These are phyloP conservation scores for Hemichromis elongatus DNA, from an alignment of 2,113 vertebrate genomes.

Conservation along the genomic window DNA sequence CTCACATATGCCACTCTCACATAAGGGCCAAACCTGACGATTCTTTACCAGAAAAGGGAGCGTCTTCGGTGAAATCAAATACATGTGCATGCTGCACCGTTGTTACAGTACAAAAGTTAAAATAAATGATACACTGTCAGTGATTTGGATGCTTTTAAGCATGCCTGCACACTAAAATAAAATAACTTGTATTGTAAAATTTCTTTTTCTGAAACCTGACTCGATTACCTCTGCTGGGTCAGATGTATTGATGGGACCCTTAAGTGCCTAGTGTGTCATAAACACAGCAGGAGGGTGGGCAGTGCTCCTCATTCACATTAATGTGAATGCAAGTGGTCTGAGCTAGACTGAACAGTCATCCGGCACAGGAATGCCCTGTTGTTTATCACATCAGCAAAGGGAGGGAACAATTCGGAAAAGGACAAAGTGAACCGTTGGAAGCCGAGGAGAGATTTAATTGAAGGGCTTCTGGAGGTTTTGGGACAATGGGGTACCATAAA, in stretches of 20 bases:
- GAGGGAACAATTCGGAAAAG: conserved; percentile 31
- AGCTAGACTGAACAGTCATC: conserved; percentile 8
- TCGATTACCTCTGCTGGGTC: background rate
- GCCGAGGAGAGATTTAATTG: conserved; percentile 34
- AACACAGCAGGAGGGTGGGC: conserved; percentile 49
- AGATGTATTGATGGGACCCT: conserved; percentile 24
- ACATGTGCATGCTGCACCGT: background rate
- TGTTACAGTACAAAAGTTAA: background rate
- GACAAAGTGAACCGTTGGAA: conserved; percentile 42
- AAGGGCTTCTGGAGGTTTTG: conserved; percentile 37
- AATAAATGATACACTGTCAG: background rate
- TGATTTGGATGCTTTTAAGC: background rate
- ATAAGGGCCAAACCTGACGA: background rate
- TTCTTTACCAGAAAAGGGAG: background rate
- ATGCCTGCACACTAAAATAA: background rate
- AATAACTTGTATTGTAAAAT: background rate
- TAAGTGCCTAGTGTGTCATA: conserved; percentile 35
- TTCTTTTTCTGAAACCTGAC: conserved; percentile 33
- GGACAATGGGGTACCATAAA: conserved; percentile 58
- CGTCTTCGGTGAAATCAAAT: background rate
- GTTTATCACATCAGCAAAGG: conserved; percentile 37
- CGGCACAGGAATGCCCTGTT: background rate
- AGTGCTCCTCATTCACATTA: conserved; percentile 24
- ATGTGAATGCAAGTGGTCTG: conserved; percentile 27
- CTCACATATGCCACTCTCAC: background rate